Conservation (phyloP, 1,140 invertebrate genomes). For the Halictus rubicundus region DNA sequence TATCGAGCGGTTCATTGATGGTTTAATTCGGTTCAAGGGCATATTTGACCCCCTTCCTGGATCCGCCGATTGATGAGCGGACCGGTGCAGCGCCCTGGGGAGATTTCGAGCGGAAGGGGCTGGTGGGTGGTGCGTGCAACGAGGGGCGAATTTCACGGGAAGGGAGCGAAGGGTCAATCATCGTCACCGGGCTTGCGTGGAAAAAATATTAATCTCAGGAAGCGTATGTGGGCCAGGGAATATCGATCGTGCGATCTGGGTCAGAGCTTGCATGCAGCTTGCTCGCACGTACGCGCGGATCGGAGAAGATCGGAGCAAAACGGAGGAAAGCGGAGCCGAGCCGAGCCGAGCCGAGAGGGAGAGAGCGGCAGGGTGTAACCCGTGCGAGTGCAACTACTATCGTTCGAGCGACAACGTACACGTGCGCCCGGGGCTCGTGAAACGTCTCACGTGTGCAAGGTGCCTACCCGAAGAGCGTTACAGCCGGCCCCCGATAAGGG, state of each 20-base stretch:
- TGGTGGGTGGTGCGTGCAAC: too few relatives aligned
- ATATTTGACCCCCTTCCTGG: too few relatives aligned
- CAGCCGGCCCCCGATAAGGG: constrained; percentile 23
- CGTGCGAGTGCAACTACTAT: constrained; percentile 8
- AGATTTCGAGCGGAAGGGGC: too few relatives aligned
- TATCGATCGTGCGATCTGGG: constrained; percentile 77
- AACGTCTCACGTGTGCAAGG: constrained; percentile 43
- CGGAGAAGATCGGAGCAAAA: constrained; percentile 8
- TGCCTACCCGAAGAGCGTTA: constrained; percentile 13
- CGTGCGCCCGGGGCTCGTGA: constrained; percentile 27
- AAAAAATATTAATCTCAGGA: constrained; percentile 73
- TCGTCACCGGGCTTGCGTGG: constrained; percentile 48
- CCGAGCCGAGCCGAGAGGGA: too few relatives aligned
- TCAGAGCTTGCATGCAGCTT: constrained; percentile 70
- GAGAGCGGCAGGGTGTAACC: constrained; percentile 33
- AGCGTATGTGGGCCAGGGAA: constrained; percentile 74
- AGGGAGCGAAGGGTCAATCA: too few relatives aligned
- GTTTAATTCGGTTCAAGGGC: too few relatives aligned
- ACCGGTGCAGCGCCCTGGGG: too few relatives aligned
- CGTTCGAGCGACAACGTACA: constrained; percentile 16
- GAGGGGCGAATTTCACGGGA: too few relatives aligned
- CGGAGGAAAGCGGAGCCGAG: too few relatives aligned
- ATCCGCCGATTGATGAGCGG: too few relatives aligned
- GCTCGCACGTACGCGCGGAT: constrained; percentile 17
- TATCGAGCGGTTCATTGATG: too few relatives aligned